Base-by-base conservation (phyloP, 2,113 vertebrate genomes). In the Dermatemys mawii region DNA sequence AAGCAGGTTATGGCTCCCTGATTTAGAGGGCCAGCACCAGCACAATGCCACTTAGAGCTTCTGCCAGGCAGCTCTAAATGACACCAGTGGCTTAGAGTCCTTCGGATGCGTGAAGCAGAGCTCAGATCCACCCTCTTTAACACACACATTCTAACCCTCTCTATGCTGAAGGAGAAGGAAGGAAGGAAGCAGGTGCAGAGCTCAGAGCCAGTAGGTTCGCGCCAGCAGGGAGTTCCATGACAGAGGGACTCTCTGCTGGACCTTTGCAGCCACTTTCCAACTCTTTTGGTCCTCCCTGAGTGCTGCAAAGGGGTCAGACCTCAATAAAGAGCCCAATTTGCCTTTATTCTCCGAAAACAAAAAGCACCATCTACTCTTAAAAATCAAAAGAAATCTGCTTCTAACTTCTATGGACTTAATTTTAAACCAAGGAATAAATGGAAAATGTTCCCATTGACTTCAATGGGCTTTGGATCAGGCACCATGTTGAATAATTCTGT, bases 51-150 rank as follows among this genome's bases (percentile, higher is more conserved):
- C 26, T 8, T 41, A 70, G 21, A 41, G 7, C 44, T 84, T 14
- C 78, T 51, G 73, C 80, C 63, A 89, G 80, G 21, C 5, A 85
- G 26, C 12, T 57, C 26, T 78, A 55, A 85, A 84, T 13, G 27
- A 80, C 3, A 24, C 14, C 32, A 50, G 5, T 9, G 13, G n/a
- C 83, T 86, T 78, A 44, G 38, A 11, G n/a, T 75, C 11, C 21
- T 44, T 26, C 0, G 0, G 87, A 80, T 2, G 7, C 12, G 11
- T n/a, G 49, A 75, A 90, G 35, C 0, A 1, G 44, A 53, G 27
- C 38, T 87, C 49, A 70, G 26, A 48, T 26, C 4, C 70, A 60
- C 63, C 22, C 50, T 11, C 50, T 14, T 83, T 90, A 2, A 2
- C 38, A 21, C 35, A 35, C 11, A 10, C 11, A 9, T 53, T 41